Evolutionary conservation across 30 jellyfish, hydroid and myxozoan genomes (phyloP).

Genomic region (Pseudorhiza aurosa): DNA sequence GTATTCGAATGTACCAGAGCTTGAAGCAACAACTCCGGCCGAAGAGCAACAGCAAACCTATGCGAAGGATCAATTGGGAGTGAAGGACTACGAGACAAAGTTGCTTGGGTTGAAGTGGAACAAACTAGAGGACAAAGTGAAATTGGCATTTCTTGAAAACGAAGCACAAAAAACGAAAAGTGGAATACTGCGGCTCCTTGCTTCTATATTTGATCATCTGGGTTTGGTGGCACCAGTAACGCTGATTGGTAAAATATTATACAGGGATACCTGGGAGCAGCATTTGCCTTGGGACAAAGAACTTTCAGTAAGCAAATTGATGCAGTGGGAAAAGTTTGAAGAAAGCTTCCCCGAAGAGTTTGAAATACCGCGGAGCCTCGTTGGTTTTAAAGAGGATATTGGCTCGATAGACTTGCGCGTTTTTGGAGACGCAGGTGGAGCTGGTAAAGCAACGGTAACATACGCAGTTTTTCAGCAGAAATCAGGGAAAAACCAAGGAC

Average conservation of each 20-base stretch:
- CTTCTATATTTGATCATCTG: constrained; percentile 73
- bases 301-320: constrained; percentile 20
- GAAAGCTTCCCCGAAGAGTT: constrained; percentile 33
- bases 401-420: constrained; percentile 57
- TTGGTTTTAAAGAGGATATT: constrained; percentile 21
- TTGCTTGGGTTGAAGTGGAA: constrained; percentile 73
- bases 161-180: constrained; percentile 54
- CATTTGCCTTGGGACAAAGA: constrained; percentile 51
- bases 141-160: constrained; percentile 49
- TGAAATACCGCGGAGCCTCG: constrained; percentile 49
- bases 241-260: constrained; percentile 52
- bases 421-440: constrained; percentile 76
- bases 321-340: constrained; percentile 14
- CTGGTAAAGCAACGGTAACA: constrained; percentile 68
- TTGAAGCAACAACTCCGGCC: too few relatives aligned
- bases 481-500: constrained; percentile 48
- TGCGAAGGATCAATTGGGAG: constrained; percentile 65
- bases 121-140: constrained; percentile 38
- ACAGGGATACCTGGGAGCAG: constrained; percentile 48
- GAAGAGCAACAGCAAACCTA: constrained; percentile 22
- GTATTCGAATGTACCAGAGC: constrained; percentile 63
- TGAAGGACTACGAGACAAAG: constrained; percentile 46
- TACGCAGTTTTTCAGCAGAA: constrained; percentile 65
- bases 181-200: constrained; percentile 48
- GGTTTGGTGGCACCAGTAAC: constrained; percentile 67